Evolutionary conservation across 2,113 vertebrate genomes (phyloP), one percentile per base, ranked within the genome.

Genomic region (Cranoglanis bouderius): DNA sequence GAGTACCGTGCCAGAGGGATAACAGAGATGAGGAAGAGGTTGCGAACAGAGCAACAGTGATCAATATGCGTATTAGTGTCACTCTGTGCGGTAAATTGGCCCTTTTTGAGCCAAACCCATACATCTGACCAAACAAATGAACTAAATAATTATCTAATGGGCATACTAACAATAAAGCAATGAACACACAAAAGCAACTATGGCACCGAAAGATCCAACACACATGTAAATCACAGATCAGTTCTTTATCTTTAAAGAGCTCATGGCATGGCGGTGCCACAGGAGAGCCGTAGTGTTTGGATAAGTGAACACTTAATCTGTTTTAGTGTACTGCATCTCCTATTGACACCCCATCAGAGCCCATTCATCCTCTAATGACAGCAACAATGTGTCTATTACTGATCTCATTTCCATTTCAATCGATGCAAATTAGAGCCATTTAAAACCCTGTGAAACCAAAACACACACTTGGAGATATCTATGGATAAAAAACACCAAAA

Each of bases 371-470:
- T 35, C 51, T 84, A 87, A 87, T 86, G 65, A 90, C 80, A 77
- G 35, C 35, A 87, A 87, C 89, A 90, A 90, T 90, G 70, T 65
- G 40, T 84, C 81, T 77, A 43, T 78, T 86, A 87, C 89, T 78
- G 80, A 84, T 84, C 85, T 87, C 70, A 90, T 84, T 90, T 90
- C 70, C 81, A 87, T 87, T 65, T 87, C 78, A 87, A 87, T 90
- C 55, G 83, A 75, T 77, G 85, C 80, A 90, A 90, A 90, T 90
- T 84, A 84, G n/a, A 84, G 67, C 77, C 53, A 87, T 86, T 89
- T 82, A 89, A 82, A 87, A 35, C 65, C 26, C 32, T 53, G 13
- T 77, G 40, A 46, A 75, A 59, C 51, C 87, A 84, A 55, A 83
- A 63, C 81, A 84, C 65, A 40, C 61, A 55, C 43, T 81, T 55